Evolutionary conservation across 1,140 invertebrate species (phyloP).

Genomic region (Heliconius hermathena): DNA sequence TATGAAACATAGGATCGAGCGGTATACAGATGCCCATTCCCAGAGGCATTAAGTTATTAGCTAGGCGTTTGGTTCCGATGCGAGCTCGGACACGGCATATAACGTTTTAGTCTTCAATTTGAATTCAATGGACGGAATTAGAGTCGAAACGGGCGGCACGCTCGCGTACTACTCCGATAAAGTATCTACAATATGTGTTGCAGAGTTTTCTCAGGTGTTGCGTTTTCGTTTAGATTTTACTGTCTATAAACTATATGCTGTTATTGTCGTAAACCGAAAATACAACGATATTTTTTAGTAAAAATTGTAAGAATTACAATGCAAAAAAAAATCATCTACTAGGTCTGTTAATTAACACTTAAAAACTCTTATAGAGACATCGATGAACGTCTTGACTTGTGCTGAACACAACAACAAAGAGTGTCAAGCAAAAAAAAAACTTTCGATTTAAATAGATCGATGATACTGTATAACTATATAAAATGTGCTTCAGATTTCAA

Average conservation of each 20-base stretch:
- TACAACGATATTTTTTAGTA: background rate
- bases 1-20: slow-evolving; percentile 51
- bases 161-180: slow-evolving; percentile 24
- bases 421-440: too few species aligned
- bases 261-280: background rate
- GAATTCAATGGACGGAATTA: slow-evolving; percentile 78
- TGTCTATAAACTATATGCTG: background rate
- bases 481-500: background rate
- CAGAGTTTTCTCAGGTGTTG: slow-evolving; percentile 25
- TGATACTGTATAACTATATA: background rate
- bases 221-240: background rate
- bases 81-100: slow-evolving; percentile 56
- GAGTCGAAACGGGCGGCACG: slow-evolving; percentile 60
- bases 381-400: too few species aligned
- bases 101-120: slow-evolving; percentile 77
- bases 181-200: slow-evolving; percentile 23
- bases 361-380: too few species aligned
- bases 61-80: slow-evolving; percentile 66
- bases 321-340: background rate
- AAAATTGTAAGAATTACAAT: background rate
- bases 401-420: too few species aligned
- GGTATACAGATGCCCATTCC: slow-evolving; percentile 65
- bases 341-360: too few species aligned
- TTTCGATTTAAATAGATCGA: background rate
- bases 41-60: slow-evolving; percentile 79